Percentiles rank a stretch among this genome's conserved stretches.
These are phyloP conservation scores for Triplophysa rosa DNA, from an alignment of 2,113 vertebrate genomes.

Conservation along the genomic window DNA sequence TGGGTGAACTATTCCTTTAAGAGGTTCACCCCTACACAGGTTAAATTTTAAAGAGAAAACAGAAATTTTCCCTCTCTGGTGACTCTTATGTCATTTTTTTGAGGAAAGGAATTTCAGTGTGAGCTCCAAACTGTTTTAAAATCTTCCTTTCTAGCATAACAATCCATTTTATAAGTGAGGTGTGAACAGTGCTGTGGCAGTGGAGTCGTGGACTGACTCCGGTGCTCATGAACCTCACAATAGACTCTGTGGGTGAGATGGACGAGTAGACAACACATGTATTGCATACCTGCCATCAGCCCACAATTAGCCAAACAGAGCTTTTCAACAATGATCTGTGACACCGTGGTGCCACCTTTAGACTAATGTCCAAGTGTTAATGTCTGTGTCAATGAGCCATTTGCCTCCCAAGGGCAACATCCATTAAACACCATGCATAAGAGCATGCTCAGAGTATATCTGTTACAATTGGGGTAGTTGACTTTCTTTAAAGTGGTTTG, in stretches of 20 bases:
- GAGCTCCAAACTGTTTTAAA: too few species aligned
- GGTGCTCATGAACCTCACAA: neutral
- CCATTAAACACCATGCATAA: neutral
- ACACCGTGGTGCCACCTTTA: constrained; percentile 1
- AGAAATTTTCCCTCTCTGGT: too few species aligned
- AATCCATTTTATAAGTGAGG: neutral
- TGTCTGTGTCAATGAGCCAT: constrained; percentile 11
- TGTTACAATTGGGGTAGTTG: neutral
- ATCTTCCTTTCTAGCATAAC: neutral
- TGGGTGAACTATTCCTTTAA: too few species aligned
- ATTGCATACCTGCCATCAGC: neutral
- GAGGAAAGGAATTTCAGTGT: too few species aligned
- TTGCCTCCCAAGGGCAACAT: neutral
- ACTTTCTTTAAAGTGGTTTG: neutral
- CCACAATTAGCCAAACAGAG: constrained; percentile 1
- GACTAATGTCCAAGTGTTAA: constrained; percentile 18
- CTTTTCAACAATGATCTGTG: constrained; percentile 1
- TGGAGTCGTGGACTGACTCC: neutral
- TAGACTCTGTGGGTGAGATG: neutral
- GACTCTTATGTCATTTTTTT: too few species aligned
- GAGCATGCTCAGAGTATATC: neutral
- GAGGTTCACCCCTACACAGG: too few species aligned
- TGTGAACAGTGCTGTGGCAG: neutral
- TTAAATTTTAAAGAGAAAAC: too few species aligned
- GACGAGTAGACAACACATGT: neutral